Evolutionary conservation across 2,113 vertebrate species (phyloP).

Genomic region (Cavia aperea): DNA sequence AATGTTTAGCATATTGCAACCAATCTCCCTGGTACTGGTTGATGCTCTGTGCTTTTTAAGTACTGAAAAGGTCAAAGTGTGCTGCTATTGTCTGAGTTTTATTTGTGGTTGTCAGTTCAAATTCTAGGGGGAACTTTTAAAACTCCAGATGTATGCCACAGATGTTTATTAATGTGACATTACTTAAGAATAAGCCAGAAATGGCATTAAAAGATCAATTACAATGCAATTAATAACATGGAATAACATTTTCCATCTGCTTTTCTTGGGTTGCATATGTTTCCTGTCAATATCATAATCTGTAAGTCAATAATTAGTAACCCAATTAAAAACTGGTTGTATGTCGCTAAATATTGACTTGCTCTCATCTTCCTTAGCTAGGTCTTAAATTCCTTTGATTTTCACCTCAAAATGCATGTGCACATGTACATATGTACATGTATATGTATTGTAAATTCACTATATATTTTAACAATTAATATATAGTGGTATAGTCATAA

Average conservation of each 20-base stretch:
- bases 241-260: not conserved
- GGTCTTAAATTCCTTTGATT: not conserved
- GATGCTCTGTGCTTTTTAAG: not conserved
- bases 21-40: not conserved
- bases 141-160: not conserved
- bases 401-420: not conserved
- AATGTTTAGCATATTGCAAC: not conserved
- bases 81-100: not conserved
- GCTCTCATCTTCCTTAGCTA: not conserved
- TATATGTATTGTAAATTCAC: not conserved
- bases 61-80: not conserved
- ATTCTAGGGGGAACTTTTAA: not conserved
- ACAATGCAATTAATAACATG: not conserved
- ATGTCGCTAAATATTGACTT: not conserved
- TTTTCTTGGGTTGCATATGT: not conserved
- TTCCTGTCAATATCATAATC: not conserved
- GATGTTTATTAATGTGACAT: not conserved
- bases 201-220: not conserved
- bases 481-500: not conserved
- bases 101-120: not conserved
- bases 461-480: not conserved
- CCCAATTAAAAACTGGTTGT: not conserved
- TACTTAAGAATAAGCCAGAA: not conserved
- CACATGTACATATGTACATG: not conserved
- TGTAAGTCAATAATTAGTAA: not conserved